A percentile compares a stretch with the other conserved stretches of the same genome.
These are phyloP conservation scores for Dendropsophus ebraccatus DNA, from an alignment of 2,113 vertebrate genomes.

Conservation along the genomic window DNA sequence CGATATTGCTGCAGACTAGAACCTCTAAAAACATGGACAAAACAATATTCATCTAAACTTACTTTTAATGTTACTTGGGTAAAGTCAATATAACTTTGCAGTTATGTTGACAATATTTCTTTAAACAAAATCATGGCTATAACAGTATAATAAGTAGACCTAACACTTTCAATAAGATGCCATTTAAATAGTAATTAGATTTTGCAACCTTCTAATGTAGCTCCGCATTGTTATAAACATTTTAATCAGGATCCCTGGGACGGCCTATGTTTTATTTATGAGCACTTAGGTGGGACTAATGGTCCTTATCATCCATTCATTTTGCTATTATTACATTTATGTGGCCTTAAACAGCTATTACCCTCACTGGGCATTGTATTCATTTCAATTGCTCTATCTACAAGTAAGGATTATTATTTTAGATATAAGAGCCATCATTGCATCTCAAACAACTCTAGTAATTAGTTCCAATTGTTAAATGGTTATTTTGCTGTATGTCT, in stretches of 20 bases:
- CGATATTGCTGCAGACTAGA: no score
- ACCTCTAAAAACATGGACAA: not conserved
- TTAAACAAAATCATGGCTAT: not conserved
- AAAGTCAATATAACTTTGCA: not conserved
- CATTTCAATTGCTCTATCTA: constrained; percentile 5
- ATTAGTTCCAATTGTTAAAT: not conserved
- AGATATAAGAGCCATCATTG: not conserved
- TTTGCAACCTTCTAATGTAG: constrained; percentile 14
- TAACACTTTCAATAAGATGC: constrained; percentile 18
- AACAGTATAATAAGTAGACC: not conserved
- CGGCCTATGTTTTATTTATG: constrained; percentile 33
- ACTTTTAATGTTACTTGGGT: not conserved
- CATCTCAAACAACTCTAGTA: not conserved
- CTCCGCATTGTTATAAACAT: not conserved
- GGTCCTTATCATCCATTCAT: constrained; percentile 33
- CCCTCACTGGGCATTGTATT: constrained; percentile 8
- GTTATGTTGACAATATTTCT: not conserved
- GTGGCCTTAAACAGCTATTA: constrained; percentile 35
- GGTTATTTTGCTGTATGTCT: not conserved
- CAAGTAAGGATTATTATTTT: not conserved
- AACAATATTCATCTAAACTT: not conserved
- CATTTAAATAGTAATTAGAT: constrained; percentile 39
- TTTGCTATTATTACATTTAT: constrained; percentile 21
- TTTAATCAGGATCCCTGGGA: constrained; percentile 15
- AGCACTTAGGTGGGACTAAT: constrained; percentile 47